Evolutionary conservation across 2,113 vertebrate species (phyloP).

Genomic region (Mugil cephalus): DNA sequence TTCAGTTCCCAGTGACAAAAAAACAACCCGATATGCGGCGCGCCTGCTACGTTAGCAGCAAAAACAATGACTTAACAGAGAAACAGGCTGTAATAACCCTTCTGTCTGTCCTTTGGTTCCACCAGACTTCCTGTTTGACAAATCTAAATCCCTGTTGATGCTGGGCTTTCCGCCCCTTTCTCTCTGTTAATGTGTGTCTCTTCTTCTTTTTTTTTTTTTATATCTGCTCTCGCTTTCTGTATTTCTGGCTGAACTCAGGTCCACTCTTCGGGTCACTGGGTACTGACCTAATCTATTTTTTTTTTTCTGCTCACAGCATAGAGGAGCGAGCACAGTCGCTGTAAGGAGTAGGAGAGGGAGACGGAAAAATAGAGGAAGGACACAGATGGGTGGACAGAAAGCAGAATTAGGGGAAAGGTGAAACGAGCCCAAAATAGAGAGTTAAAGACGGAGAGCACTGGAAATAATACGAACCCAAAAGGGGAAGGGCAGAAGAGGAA

Average conservation of each 20-base stretch:
- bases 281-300: slow-evolving; percentile 49
- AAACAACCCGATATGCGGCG: slow-evolving; percentile 45
- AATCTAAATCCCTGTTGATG: slow-evolving; percentile 81
- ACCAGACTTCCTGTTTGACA: slow-evolving; percentile 83
- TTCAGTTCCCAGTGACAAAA: slow-evolving; percentile 43
- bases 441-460: slow-evolving; percentile 46
- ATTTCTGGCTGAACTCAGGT: slow-evolving; percentile 45
- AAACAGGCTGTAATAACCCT: slow-evolving; percentile 78
- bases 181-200: slow-evolving; percentile 45
- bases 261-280: slow-evolving; percentile 67
- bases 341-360: slow-evolving; percentile 16
- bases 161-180: slow-evolving; percentile 75
- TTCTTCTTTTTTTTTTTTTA: slow-evolving; percentile 28
- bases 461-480: slow-evolving; percentile 43
- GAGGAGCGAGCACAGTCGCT: slow-evolving; percentile 32
- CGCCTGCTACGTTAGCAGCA: slow-evolving; percentile 50
- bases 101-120: slow-evolving; percentile 74
- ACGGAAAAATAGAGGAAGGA: slow-evolving; percentile 56
- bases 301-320: slow-evolving; percentile 20
- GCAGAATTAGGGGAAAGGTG: slow-evolving; percentile 70
- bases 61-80: slow-evolving; percentile 81
- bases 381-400: slow-evolving; percentile 44
- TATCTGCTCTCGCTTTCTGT: slow-evolving; percentile 29
- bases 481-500: slow-evolving; percentile 11
- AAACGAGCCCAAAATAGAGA: slow-evolving; percentile 52